Evolutionary conservation across 2,113 vertebrate species (phyloP).

Genomic region (Numida meleagris): DNA sequence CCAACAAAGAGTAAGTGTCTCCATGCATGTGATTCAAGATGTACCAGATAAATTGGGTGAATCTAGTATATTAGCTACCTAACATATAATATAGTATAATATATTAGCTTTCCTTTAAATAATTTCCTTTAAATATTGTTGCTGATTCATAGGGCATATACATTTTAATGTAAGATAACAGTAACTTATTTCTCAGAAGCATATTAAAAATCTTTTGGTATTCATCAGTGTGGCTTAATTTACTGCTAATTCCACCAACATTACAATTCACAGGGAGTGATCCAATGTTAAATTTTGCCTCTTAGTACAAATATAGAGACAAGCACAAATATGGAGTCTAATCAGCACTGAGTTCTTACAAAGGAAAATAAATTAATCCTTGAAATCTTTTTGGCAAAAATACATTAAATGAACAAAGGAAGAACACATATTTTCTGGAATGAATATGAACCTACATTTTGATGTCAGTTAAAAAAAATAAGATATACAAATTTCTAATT

Average conservation of each 20-base stretch:
- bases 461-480: neutral
- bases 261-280: neutral
- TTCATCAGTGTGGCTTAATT: neutral
- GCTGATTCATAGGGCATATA: neutral
- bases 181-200: neutral
- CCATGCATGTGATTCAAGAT: neutral
- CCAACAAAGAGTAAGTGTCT: neutral
- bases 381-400: neutral
- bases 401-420: neutral
- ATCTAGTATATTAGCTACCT: neutral
- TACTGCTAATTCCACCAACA: neutral
- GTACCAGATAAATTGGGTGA: neutral
- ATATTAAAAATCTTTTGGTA: neutral
- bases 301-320: neutral
- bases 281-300: neutral
- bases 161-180: neutral
- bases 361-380: neutral
- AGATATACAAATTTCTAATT: neutral
- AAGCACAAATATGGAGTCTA: neutral
- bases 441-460: neutral
- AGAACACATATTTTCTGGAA: neutral
- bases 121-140: neutral
- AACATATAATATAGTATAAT: no score
- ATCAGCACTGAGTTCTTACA: neutral
- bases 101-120: no score